These are phyloP conservation scores for Isichthys henryi DNA, from an alignment of 2,113 vertebrate genomes.

Conservation along the genomic window DNA sequence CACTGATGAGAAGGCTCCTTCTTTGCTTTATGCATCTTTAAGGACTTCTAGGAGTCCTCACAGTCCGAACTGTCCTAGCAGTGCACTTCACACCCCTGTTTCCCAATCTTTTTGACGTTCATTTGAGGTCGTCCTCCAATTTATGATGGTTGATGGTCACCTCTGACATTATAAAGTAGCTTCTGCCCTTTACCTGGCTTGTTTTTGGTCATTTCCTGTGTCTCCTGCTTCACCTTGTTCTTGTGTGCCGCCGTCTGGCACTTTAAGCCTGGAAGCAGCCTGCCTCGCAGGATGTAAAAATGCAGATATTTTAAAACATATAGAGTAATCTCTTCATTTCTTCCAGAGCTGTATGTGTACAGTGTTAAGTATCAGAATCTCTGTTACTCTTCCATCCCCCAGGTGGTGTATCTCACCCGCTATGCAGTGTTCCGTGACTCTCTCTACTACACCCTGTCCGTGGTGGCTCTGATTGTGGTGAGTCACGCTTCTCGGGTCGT, in stretches of 20 bases:
- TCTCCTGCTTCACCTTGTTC: too few species aligned
- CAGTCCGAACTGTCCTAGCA: background rate
- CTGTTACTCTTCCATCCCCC: constrained; percentile 19
- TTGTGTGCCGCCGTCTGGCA: background rate
- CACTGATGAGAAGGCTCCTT: background rate
- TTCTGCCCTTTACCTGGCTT: background rate
- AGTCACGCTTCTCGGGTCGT: constrained; percentile 43
- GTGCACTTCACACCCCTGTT: background rate
- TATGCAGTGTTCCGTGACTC: constrained; percentile 82
- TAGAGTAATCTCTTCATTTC: background rate
- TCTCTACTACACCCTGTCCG: constrained; percentile 72
- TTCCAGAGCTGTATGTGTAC: background rate
- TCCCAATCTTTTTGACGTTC: background rate
- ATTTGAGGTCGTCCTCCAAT: background rate
- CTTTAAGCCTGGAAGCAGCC: background rate
- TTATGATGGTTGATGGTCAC: background rate
- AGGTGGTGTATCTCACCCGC: constrained; percentile 79
- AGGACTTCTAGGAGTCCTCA: too few species aligned
- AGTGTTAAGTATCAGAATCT: background rate
- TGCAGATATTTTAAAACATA: background rate
- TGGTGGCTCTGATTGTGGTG: constrained; percentile 75
- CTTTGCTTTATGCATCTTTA: too few species aligned
- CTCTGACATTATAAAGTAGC: background rate
- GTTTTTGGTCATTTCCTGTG: too few species aligned
- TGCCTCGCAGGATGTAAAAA: background rate